Base-by-base conservation (phyloP, 1,140 invertebrate genomes). In the Drosophila truncata region DNA sequence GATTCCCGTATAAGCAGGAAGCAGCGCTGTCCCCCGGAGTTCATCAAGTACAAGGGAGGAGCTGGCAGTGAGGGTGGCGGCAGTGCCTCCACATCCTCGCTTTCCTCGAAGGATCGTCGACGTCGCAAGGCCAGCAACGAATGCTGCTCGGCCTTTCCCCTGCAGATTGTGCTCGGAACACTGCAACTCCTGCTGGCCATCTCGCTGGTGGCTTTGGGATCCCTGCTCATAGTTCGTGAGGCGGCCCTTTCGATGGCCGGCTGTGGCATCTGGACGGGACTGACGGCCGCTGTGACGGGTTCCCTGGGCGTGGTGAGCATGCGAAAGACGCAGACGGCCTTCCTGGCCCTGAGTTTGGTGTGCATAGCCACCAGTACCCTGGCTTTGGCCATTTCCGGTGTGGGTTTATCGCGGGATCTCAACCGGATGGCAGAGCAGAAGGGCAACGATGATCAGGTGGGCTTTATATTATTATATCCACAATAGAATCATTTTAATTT, bases 1-100 rank as follows among this genome's bases (percentile, higher is more conserved):
- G 91, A 92, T 52, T 92, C 91, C 10, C 73, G 91, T 8, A 92
- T 92, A n/a, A 92, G 91, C 63, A 91, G 91, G n/a, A 92, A 92
- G 67, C 91, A 92, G 49, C 81, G 91, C 23, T 92, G 88, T 47
- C 91, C 91, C 1, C 91, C 91, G 16, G 91, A 92, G 54, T 80
- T 90, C 7, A 92, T 92, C 20, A 92, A 92, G 47, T 91, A 91
- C 63, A 91, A 91, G 65, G 84, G 79, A 13, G 65, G 61, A 9
- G 60, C 59, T 13, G 74, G 72, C 33, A 75, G 79, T 20, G 72
- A 55, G 41, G 62, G 41, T 2, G 80, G 52, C 3, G 60, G 44
- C 39, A 47, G 42, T 20, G 70, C 61, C 64, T 69, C 76, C 11
- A 88, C 83, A 16, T 66, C 78, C 20, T 74, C 82, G 4, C 47